A percentile compares a stretch with the other conserved stretches of the same genome.
Evolutionary conservation across 92 coral and sea anemone species (phyloP).

Genomic region (Porites rus): DNA sequence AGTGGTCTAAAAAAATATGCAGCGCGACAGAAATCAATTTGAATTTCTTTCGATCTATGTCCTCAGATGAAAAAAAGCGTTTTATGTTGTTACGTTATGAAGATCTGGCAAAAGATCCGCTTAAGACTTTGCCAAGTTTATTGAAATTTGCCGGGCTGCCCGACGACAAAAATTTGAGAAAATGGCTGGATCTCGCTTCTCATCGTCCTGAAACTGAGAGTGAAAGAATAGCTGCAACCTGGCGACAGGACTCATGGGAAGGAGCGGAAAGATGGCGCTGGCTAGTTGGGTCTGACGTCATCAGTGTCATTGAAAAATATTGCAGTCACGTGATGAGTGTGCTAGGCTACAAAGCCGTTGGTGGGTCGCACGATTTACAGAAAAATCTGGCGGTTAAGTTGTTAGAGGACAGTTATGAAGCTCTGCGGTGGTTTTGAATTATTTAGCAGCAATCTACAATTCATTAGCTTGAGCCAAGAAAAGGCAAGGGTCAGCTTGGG

Average conservation of each 20-base stretch:
- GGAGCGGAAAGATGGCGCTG: constrained; percentile 47
- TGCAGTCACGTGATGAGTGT: constrained; percentile 32
- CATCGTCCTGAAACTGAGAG: constrained; percentile 5
- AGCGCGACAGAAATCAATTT: constrained; percentile 12
- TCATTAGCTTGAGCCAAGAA: no score
- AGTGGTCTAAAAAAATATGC: background rate
- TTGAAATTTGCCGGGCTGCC: constrained; percentile 22
- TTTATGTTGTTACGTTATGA: constrained; percentile 46
- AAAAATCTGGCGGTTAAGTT: constrained; percentile 13
- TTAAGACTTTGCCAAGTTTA: constrained; percentile 7
- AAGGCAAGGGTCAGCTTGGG: no score
- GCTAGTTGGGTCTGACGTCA: constrained; percentile 15
- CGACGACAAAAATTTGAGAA: background rate
- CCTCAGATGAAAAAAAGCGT: background rate
- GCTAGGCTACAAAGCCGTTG: constrained; percentile 35
- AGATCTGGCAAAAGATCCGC: constrained; percentile 43
- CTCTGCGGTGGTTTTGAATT: background rate
- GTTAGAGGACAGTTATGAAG: constrained; percentile 6
- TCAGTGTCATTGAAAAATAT: constrained; percentile 31
- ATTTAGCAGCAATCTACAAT: no score
- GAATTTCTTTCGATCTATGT: background rate
- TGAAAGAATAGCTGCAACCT: background rate
- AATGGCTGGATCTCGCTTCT: constrained; percentile 8
- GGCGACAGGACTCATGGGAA: constrained; percentile 22
- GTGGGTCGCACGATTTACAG: constrained; percentile 19